A percentile compares a stretch with the other conserved stretches of the same genome.
Evolutionary conservation across 2,113 vertebrate genomes (phyloP).

Genomic region (Platichthys stellatus): DNA sequence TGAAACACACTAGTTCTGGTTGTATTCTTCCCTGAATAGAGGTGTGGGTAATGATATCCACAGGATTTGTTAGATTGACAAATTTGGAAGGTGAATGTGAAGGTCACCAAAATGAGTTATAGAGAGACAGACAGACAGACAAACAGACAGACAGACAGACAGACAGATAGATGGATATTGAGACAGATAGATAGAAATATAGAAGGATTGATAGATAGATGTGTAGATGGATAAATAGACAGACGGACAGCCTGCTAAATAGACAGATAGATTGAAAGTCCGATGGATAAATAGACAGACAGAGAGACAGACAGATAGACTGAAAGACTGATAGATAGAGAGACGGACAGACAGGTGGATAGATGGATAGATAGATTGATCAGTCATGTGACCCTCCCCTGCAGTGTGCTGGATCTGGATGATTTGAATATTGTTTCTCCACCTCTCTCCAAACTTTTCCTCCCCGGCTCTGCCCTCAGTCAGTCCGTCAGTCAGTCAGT

Average conservation of each 20-base stretch:
- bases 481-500: not conserved
- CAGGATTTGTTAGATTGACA: not conserved
- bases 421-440: conserved; percentile 43
- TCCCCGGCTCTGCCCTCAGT: conserved; percentile 34
- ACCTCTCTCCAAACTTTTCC: conserved; percentile 62
- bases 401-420: conserved; percentile 52
- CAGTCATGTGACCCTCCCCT: conserved; percentile 69
- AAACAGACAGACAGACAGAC: not conserved
- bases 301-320: too few species aligned
- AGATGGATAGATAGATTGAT: not conserved
- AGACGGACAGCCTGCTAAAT: too few species aligned
- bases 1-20: not conserved
- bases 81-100: conserved; percentile 12
- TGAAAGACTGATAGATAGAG: not conserved
- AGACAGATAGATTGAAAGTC: too few species aligned
- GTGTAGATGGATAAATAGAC: not conserved
- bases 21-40: not conserved
- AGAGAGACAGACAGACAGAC: not conserved
- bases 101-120: not conserved
- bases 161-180: not conserved
- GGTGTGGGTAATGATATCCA: not conserved
- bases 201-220: not conserved
- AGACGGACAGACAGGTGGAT: not conserved
- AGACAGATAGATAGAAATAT: not conserved
- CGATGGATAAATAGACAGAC: not conserved